Conservation (phyloP, 2,888 invertebrate species). For the Chirona hameri region DNA sequence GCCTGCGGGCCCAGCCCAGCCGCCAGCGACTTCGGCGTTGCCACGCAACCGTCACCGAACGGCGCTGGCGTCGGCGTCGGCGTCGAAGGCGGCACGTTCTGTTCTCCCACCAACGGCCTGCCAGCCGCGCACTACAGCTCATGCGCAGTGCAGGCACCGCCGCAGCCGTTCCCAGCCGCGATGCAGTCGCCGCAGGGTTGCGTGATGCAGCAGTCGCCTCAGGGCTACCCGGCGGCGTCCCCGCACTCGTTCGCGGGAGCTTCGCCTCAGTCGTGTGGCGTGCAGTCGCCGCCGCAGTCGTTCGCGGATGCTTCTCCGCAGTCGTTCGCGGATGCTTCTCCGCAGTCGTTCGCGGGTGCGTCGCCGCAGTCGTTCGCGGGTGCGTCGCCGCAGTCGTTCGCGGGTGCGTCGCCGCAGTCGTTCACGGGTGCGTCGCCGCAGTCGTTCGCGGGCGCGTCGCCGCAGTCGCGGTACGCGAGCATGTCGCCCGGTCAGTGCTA, state of each 20-base stretch:
- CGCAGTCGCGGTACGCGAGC: neutral
- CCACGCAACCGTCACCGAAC: neutral
- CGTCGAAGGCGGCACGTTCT: neutral
- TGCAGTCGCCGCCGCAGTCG: neutral
- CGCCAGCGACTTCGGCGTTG: neutral
- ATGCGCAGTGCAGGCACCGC: neutral
- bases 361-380: neutral
- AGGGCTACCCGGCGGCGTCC: neutral
- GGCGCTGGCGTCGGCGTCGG: neutral
- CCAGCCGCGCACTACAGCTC: neutral
- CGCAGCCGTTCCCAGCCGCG: neutral
- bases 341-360: neutral
- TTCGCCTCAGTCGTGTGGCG: neutral
- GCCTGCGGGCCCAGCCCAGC: neutral
- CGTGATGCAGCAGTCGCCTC: no score
- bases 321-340: neutral
- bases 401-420: neutral
- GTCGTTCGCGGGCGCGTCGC: neutral
- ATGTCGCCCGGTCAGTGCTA: neutral
- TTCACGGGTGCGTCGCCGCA: no score
- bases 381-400: neutral
- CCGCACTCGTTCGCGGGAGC: neutral
- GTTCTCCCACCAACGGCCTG: neutral
- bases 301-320: neutral
- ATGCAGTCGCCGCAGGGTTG: neutral